These are phyloP conservation scores for Microtus pennsylvanicus DNA, from an alignment of 2,113 vertebrate genomes.

Conservation along the genomic window DNA sequence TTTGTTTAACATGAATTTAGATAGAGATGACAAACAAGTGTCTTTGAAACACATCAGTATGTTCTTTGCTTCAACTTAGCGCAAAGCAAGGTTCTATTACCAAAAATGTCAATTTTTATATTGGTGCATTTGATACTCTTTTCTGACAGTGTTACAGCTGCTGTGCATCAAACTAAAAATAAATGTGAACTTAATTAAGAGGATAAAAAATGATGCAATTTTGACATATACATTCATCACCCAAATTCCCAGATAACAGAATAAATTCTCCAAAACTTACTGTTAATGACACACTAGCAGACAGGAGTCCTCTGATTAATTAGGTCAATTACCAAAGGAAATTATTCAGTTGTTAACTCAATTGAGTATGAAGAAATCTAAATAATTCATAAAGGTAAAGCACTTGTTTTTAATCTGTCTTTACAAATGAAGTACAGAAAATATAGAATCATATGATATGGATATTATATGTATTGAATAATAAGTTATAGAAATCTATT, in stretches of 20 bases:
- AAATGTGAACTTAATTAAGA: constrained; percentile 38
- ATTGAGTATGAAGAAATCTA: constrained; percentile 63
- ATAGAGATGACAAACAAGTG: neutral
- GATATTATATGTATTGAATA: neutral
- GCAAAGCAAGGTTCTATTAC: neutral
- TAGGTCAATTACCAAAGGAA: constrained; percentile 70
- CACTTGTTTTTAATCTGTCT: constrained; percentile 50
- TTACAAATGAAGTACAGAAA: neutral
- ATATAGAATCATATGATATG: neutral
- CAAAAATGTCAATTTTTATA: neutral
- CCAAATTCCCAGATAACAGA: constrained; percentile 53
- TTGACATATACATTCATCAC: constrained; percentile 1
- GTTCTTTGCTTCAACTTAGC: neutral
- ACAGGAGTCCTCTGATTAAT: constrained; percentile 64
- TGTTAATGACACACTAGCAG: constrained; percentile 60
- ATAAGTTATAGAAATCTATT: neutral
- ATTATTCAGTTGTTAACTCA: constrained; percentile 72
- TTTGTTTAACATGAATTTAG: neutral
- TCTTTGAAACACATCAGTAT: neutral
- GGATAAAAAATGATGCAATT: constrained; percentile 38
- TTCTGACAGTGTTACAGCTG: neutral
- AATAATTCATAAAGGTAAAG: constrained; percentile 59
- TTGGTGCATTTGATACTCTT: neutral
- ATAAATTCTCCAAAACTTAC: constrained; percentile 51
- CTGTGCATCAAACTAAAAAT: neutral